Base-by-base conservation (phyloP, 2,888 invertebrate genomes). In the Nesidiocoris tenuis region DNA sequence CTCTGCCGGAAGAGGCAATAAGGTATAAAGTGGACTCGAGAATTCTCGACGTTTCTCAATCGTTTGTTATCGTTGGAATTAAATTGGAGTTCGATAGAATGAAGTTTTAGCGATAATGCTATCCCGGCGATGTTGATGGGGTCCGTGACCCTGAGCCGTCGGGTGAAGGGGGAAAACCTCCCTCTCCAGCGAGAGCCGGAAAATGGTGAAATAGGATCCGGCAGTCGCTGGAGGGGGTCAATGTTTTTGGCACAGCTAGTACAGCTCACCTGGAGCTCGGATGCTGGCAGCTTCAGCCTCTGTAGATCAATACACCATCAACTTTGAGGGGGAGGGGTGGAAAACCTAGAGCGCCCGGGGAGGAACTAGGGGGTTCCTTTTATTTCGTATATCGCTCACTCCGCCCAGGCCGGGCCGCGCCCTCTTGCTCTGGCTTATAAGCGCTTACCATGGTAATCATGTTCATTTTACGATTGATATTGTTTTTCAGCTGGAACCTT, bases 201-300 rank as follows among this genome's bases (percentile, higher is more conserved):
- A 63, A 63, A 63, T 12, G 0, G 23, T 12, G 17, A 59, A 16
- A n/a, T 7, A 21, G 59, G 1, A 24, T 39, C 18, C 39, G 18
- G 18, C 2, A 2, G 23, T 18, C 25, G n/a, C 12, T 22, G 63
- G 63, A 16, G 12, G 64, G 17, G 24, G 39, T 21, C 12, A 57
- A 70, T 57, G 70, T 70, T 70, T 70, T 70, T 17, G 54, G 70
- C 24, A 61, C 61, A 39, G 70, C 23, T 70, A 70, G 70, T 70
- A n/a, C n/a, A 70, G 70, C 70, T 70, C 70, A 70, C 70, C 70
- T 70, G 70, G 70, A 70, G 70, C 70, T 59, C 59, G 57, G 68
- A 59, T 57, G 23, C 59, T 57, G 25, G 5, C 21, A 57, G 21
- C 18, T 25, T n/a, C 25, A 17, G 55, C 18, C 18, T 55, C 55